Evolutionary conservation across 2,113 vertebrate genomes (phyloP).

Genomic region (Micromys minutus): DNA sequence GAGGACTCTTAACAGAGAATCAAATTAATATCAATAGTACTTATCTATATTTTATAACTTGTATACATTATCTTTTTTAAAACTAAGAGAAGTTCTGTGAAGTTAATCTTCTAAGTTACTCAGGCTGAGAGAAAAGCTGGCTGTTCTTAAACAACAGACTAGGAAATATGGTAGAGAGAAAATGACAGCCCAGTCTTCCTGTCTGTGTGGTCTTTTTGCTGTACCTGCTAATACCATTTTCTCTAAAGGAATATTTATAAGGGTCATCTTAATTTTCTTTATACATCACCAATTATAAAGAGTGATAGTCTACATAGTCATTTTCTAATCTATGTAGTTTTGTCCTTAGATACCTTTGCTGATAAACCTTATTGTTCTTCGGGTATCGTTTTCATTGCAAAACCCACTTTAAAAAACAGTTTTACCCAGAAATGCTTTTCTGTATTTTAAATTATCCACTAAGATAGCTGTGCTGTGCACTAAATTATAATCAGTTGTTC

Average conservation of each 20-base stretch:
- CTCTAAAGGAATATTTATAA: constrained; percentile 34
- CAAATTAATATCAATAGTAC: constrained; percentile 43
- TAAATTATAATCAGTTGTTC: neutral
- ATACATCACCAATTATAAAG: constrained; percentile 8
- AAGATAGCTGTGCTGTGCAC: neutral
- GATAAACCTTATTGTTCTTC: constrained; percentile 29
- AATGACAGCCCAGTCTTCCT: constrained; percentile 30
- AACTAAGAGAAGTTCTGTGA: constrained; percentile 31
- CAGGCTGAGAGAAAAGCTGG: constrained; percentile 28
- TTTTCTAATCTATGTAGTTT: constrained; percentile 39
- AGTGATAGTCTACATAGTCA: neutral
- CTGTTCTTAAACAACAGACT: constrained; percentile 12
- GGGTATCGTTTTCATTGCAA: constrained; percentile 26
- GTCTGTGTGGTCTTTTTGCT: neutral
- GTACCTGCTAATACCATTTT: neutral
- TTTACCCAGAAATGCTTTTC: neutral
- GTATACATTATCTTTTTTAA: neutral
- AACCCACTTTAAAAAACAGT: constrained; percentile 7
- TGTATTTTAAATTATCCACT: neutral
- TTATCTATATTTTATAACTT: constrained; percentile 51
- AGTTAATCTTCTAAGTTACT: constrained; percentile 52
- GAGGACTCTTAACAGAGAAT: constrained; percentile 51
- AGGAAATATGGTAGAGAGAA: neutral
- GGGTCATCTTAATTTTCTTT: constrained; percentile 29
- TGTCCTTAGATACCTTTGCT: constrained; percentile 35